These are phyloP conservation scores for Brachyalestes nurse DNA, from an alignment of 2,797 vertebrate genomes.

Conservation along the genomic window DNA sequence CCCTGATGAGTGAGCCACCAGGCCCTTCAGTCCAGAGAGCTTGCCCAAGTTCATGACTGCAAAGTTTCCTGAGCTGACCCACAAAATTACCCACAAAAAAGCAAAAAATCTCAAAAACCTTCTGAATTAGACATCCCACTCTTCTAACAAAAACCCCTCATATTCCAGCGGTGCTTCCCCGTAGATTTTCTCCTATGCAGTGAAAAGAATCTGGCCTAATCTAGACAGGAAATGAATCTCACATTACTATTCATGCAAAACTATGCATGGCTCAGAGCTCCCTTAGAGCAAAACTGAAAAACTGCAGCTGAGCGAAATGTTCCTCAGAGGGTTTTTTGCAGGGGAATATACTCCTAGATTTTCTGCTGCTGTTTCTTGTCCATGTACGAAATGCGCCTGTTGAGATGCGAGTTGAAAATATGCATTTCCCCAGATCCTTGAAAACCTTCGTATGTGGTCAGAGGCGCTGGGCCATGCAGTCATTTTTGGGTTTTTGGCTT, in stretches of 20 bases:
- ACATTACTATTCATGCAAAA: slow-evolving; percentile 50
- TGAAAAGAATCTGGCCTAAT: slow-evolving; percentile 29
- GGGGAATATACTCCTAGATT: slow-evolving; percentile 57
- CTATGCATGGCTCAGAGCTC: slow-evolving; percentile 32
- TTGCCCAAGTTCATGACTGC: slow-evolving; percentile 92
- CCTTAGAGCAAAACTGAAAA: slow-evolving; percentile 21
- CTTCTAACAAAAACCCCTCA: slow-evolving; percentile 30
- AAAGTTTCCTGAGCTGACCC: slow-evolving; percentile 41
- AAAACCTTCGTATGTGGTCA: slow-evolving; percentile 70
- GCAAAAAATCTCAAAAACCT: background rate
- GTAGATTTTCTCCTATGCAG: slow-evolving; percentile 3
- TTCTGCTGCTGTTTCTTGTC: slow-evolving; percentile 63
- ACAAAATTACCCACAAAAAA: slow-evolving; percentile 16
- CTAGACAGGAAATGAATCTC: slow-evolving; percentile 40
- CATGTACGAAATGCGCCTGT: slow-evolving; percentile 69
- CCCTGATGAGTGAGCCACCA: slow-evolving; percentile 88
- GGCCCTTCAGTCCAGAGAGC: slow-evolving; percentile 88
- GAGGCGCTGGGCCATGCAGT: slow-evolving; percentile 66
- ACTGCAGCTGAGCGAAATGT: slow-evolving; percentile 37
- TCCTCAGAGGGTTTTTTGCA: slow-evolving; percentile 59
- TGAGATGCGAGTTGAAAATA: slow-evolving; percentile 71
- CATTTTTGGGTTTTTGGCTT: slow-evolving; percentile 70
- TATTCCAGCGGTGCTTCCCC: slow-evolving; percentile 13
- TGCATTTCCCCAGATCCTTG: slow-evolving; percentile 70
- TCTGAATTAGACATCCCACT: background rate